Evolutionary conservation across 2,888 invertebrate species (phyloP), one percentile per base, ranked within the genome.

Genomic region (Mesorhabditis spiculigera): DNA sequence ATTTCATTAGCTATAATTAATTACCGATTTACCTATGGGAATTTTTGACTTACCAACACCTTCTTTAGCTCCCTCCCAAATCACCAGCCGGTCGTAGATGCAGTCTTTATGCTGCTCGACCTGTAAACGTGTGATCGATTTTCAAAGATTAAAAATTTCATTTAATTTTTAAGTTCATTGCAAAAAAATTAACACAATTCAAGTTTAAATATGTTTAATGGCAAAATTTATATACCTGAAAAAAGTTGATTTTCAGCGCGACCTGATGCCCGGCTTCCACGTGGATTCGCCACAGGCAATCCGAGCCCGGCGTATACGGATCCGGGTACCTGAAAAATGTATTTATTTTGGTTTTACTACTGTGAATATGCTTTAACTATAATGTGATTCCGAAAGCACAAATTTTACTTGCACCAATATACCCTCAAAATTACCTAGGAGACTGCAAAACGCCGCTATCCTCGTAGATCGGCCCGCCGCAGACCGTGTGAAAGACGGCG

Each of bases 81-180:
- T 91, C 87, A 96, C 95, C 41, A 98, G 92, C 86, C 93, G 95
- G 87, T 98, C 98, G 86, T 98, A 98, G 42, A 95, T 93, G 87
- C 98, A 98, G 81, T 93, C 94, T 87, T 98, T 97, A 86, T 97
- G 96, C 87, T 95, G 95, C 88, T 98, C 98, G 75, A 98, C 93
- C 90, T 90, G 83, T 67, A 78, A 3, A 28, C 28, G 28, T 28
- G 28, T 28, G 28, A 28, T 28, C 28, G 28, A 28, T 28, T 28
- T 28, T 28, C 28, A 28, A 28, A 28, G 28, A 28, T 28, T 28
- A 28, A 28, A 3, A 28, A 28, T 28, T 28, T 28, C 28, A 28
- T 28, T 28, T 28, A 28, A 28, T 28, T 28, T 28, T 28, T 28
- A 1, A 28, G 28, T 28, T 28, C 3, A 28, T 28, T 28, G 28